Conservation (phyloP, 2,888 invertebrate species). For the Trichopria drosophilae region DNA sequence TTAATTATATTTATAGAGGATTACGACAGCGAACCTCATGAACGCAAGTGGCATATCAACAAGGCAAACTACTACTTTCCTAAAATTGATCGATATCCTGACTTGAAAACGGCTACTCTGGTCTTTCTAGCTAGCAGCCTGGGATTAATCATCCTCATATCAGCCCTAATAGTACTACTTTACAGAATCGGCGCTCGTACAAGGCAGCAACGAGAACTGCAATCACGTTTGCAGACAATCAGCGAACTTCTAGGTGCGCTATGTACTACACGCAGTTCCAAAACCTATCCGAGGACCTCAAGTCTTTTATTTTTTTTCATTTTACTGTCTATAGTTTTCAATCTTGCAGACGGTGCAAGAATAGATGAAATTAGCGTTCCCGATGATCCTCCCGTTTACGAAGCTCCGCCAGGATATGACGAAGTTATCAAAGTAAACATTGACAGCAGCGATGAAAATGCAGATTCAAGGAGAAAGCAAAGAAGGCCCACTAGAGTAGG, state of each 20-base stretch:
- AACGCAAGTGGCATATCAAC: constrained; percentile 67
- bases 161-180: constrained; percentile 66
- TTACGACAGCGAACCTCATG: constrained; percentile 61
- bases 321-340: constrained; percentile 49
- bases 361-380: constrained; percentile 60
- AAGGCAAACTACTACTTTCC: constrained; percentile 75
- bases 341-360: constrained; percentile 59
- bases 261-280: too few relatives aligned
- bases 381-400: constrained; percentile 71
- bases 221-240: constrained; percentile 69
- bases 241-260: constrained; percentile 67
- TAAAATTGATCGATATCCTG: constrained; percentile 68
- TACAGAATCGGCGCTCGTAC: constrained; percentile 68
- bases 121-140: constrained; percentile 68
- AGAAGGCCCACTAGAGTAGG: constrained; percentile 30
- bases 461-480: constrained; percentile 44
- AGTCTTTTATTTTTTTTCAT: too few relatives aligned
- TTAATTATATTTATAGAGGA: constrained; percentile 53
- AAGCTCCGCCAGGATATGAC: constrained; percentile 73
- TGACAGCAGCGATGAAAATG: constrained; percentile 42
- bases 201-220: constrained; percentile 67
- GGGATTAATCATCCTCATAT: constrained; percentile 66
- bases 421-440: constrained; percentile 66
- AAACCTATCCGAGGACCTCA: too few relatives aligned
- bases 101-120: constrained; percentile 68